Conservation (phyloP, 2,888 invertebrate species). For the Phasia obesa region DNA sequence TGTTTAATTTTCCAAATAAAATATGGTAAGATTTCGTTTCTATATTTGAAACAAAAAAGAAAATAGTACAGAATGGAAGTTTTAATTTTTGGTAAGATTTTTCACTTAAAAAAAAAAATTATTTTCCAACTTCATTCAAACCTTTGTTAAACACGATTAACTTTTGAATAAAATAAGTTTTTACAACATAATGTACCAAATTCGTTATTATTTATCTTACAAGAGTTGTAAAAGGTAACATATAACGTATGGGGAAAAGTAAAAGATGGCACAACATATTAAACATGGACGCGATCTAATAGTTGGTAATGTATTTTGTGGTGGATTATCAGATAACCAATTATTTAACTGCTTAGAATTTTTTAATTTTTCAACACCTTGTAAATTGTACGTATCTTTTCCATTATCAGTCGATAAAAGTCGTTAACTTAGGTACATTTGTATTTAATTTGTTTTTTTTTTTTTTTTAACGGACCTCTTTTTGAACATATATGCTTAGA, state of each 20-base stretch:
- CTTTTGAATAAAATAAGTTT: constrained; percentile 57
- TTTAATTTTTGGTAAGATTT: constrained; percentile 62
- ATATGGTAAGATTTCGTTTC: constrained; percentile 40
- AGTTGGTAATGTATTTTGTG: not conserved
- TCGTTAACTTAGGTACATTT: too few relatives aligned
- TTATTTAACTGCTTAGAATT: not conserved
- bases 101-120: constrained; percentile 15
- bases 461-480: too few relatives aligned
- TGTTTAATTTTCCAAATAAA: not conserved
- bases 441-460: too few relatives aligned
- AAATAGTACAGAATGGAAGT: constrained; percentile 1
- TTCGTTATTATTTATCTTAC: constrained; percentile 63
- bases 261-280: not conserved
- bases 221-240: constrained; percentile 59
- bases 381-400: too few relatives aligned
- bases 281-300: not conserved
- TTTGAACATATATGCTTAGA: too few relatives aligned
- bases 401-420: too few relatives aligned
- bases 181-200: constrained; percentile 45
- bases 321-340: not conserved
- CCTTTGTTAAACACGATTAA: constrained; percentile 48
- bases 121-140: constrained; percentile 24
- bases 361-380: too few relatives aligned
- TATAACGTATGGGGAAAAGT: constrained; percentile 69
- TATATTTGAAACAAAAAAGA: not conserved